Conservation (phyloP, 2,888 invertebrate species). For the Drosophila paracracens region DNA sequence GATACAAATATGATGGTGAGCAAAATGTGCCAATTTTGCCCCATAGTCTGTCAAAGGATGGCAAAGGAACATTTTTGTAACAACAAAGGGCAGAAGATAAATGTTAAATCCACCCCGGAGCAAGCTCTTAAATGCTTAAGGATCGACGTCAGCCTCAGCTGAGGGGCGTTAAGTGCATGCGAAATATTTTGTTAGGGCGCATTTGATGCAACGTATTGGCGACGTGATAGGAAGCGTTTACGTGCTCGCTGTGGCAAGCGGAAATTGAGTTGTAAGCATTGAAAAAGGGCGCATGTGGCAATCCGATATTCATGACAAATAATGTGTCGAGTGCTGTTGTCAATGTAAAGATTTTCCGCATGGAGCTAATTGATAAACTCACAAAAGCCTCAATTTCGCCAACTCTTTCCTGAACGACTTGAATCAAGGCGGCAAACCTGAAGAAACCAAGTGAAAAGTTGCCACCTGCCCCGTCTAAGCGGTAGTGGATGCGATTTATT, state of each 20-base stretch:
- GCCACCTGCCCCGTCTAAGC: no score
- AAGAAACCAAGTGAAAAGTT: not conserved
- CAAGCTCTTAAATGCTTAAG: constrained; percentile 48
- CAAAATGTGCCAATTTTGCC: not conserved
- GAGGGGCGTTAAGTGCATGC: constrained; percentile 61
- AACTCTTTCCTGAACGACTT: not conserved
- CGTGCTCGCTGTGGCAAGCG: constrained; percentile 57
- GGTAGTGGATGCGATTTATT: rapidly evolving
- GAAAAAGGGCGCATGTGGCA: constrained; percentile 12
- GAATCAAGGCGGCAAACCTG: not conserved
- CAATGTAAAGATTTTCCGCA: not conserved
- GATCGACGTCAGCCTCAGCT: constrained; percentile 30
- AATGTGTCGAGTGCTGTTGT: not conserved
- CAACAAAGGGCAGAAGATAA: constrained; percentile 51
- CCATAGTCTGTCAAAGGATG: not conserved
- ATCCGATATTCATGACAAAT: constrained; percentile 29
- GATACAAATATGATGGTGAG: not conserved
- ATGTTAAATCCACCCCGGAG: constrained; percentile 48
- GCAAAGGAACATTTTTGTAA: not conserved
- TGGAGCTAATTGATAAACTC: constrained; percentile 25
- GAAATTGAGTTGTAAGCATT: constrained; percentile 60
- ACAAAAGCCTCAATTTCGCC: not conserved
- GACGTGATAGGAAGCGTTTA: constrained; percentile 68
- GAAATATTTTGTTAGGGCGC: constrained; percentile 49
- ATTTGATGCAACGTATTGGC: constrained; percentile 62